Percentiles rank a stretch among this genome's conserved stretches.
Evolutionary conservation across 2,113 vertebrate genomes (phyloP).

Genomic region (Alethe diademata): DNA sequence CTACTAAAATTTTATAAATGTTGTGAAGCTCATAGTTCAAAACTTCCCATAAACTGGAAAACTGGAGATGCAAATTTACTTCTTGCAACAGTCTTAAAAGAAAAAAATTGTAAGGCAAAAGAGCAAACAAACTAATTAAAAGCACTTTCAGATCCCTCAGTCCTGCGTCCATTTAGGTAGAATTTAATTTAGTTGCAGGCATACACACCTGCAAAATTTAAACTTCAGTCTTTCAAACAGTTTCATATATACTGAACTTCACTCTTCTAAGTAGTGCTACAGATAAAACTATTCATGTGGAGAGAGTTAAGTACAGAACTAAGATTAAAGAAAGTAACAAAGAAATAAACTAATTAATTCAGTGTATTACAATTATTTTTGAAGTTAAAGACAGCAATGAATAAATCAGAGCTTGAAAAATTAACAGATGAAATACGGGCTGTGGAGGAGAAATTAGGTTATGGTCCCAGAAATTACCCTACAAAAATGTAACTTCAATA

Average conservation of each 20-base stretch:
- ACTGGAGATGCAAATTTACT: background rate
- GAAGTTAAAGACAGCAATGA: background rate
- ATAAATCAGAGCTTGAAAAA: conserved; percentile 3
- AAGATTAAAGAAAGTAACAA: background rate
- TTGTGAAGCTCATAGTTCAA: conserved; percentile 15
- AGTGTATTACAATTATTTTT: background rate
- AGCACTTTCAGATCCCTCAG: background rate
- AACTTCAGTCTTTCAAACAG: background rate
- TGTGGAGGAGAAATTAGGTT: background rate
- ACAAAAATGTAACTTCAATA: background rate
- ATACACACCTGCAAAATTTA: background rate
- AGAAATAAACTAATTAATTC: background rate
- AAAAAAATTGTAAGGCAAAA: background rate
- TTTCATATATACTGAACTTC: background rate
- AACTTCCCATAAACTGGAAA: background rate
- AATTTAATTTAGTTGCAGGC: background rate
- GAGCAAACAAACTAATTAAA: background rate
- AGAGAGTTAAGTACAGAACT: background rate
- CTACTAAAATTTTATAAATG: background rate
- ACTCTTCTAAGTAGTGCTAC: background rate
- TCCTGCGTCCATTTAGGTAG: background rate
- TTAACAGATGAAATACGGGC: background rate
- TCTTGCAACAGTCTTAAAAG: background rate
- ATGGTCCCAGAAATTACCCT: background rate
- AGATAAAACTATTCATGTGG: background rate